Evolutionary conservation across 2,113 vertebrate species (phyloP), one percentile per base, ranked within the genome.

Genomic region (Sander vitreus): DNA sequence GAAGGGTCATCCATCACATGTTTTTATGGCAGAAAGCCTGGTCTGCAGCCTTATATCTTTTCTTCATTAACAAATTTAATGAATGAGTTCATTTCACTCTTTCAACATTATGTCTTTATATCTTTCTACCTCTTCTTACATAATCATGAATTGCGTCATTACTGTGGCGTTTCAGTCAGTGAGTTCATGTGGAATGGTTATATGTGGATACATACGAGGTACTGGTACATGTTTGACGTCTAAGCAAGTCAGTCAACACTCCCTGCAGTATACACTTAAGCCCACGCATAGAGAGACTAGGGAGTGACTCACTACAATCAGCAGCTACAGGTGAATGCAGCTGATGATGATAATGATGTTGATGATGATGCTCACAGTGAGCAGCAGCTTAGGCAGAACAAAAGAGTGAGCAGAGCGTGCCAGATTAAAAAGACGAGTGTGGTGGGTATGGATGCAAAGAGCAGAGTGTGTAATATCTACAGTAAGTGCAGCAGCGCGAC

Each of bases 1-100:
- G 21, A 27, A 62, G 55, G 39, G 77, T 82, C 74, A 78, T 89
- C 54, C 68, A 79, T 85, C 85, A 84, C 60, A 53, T 63, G 23
- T 21, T 63, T 85, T 78, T 60, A 85, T 54, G 66, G 55, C 64
- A 75, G 59, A 63, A 81, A 80, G 66, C 27, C 69, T 76, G 55
- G 65, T 50, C 39, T 47, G 43, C 13, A 18, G 54, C 30, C 21
- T 77, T 80, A 68, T 85, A 86, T 85, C 25, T 64, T 81, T 77
- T 58, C 50, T 79, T 76, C 58, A 81, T 76, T 58, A 70, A 47
- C 54, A 33, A 47, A 65, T 63, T 55, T 70, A 39, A 84, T 73
- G 63, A 83, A 76, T n/a, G n/a, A 51, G 36, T 76, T 48, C 3
- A 69, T 48, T 16, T 71, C 71, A 66, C 30, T 67, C 10, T 39